Evolutionary conservation across 2,113 vertebrate genomes (phyloP).

Genomic region (Myiagra hebetior): DNA sequence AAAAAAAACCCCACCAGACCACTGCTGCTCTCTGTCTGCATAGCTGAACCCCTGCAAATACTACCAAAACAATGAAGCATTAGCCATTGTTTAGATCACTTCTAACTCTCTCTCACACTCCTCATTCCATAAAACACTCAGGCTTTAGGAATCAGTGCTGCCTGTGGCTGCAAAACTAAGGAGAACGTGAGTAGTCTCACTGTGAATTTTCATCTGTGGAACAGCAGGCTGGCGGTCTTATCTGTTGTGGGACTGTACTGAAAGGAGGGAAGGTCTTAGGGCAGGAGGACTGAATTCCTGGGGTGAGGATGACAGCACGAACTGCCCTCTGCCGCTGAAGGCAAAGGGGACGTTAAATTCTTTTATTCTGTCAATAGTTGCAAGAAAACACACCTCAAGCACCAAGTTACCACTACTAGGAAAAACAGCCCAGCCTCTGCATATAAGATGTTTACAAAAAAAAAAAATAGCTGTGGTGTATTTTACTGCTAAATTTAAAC

Average conservation of each 20-base stretch:
- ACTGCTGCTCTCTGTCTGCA: neutral
- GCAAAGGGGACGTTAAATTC: neutral
- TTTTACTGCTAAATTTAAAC: neutral
- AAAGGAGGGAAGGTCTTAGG: neutral
- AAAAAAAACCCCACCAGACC: rapidly evolving
- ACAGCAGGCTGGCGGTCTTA: neutral
- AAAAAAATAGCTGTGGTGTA: neutral
- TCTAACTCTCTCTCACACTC: neutral
- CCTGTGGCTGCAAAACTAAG: neutral
- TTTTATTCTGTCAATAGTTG: neutral
- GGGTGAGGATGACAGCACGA: neutral
- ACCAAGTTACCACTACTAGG: neutral
- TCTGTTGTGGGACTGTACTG: neutral
- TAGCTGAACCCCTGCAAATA: neutral
- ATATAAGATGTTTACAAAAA: neutral
- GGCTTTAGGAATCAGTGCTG: neutral
- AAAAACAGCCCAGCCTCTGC: neutral
- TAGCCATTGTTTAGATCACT: neutral
- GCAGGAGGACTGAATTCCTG: neutral
- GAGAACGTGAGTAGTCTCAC: rapidly evolving
- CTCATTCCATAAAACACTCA: neutral
- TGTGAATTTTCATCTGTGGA: rapidly evolving
- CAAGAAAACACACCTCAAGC: neutral
- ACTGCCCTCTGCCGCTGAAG: neutral
- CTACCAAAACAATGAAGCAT: neutral